phyloP scores from a whole-genome alignment of 2,797 vertebrate species.

The Cossypha niveicapilla region DNA sequence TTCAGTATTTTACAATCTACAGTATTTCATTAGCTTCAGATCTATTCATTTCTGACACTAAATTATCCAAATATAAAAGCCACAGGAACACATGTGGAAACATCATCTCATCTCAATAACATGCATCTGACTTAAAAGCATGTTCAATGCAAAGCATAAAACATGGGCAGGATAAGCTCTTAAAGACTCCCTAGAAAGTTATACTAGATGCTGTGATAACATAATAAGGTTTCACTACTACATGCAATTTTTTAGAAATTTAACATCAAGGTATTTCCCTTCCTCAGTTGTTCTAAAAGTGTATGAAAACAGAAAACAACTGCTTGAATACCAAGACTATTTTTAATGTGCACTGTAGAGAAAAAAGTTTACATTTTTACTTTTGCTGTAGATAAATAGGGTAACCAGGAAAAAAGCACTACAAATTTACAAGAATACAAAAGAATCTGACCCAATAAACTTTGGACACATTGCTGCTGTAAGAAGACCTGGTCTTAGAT shows the following conservation, averaged over 20 bases:
- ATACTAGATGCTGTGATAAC: neutral
- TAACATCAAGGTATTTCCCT: neutral
- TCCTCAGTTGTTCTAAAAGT: neutral
- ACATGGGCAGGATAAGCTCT: neutral
- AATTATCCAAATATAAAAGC: neutral
- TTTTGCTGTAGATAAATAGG: neutral
- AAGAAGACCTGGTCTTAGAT: neutral
- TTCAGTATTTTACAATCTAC: constrained; percentile 4
- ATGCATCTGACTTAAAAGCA: neutral
- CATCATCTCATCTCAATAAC: neutral
- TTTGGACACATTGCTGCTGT: neutral
- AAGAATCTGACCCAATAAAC: neutral
- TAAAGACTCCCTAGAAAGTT: neutral
- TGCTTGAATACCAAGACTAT: accelerated
- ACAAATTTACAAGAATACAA: neutral
- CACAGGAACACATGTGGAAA: neutral
- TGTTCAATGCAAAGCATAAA: neutral
- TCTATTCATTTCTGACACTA: constrained; percentile 3
- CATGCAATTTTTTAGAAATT: neutral
- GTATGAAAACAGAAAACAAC: accelerated
- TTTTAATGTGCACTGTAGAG: neutral
- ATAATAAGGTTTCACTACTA: neutral
- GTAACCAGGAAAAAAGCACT: neutral
- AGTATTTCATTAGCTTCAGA: constrained; percentile 11
- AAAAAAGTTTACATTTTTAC: neutral